phyloP scores from a whole-genome alignment of 2,888 invertebrate species.

The Dynastes tityus region DNA sequence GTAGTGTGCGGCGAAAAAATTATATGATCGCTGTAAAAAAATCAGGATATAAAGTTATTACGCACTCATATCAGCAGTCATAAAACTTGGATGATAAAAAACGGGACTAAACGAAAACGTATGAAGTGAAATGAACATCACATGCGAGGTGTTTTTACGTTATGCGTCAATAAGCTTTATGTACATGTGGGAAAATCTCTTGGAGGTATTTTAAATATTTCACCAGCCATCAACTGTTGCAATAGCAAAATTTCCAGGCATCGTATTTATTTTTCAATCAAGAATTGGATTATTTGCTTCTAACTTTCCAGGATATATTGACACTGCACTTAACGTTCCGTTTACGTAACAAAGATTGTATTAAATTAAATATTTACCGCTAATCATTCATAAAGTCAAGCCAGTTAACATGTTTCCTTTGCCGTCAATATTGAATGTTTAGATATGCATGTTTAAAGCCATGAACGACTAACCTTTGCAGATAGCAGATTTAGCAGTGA shows the following conservation, averaged over 20 bases:
- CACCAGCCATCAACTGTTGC: no score
- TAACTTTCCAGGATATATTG: not conserved
- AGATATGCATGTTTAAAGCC: no score
- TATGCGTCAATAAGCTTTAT: not conserved
- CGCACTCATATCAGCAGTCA: slow-evolving; percentile 9
- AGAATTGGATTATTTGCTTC: no score
- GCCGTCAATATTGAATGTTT: no score
- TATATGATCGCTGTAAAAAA: slow-evolving; percentile 12
- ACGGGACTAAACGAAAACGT: not conserved
- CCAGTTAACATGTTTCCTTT: not conserved
- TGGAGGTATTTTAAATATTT: no score
- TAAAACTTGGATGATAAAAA: slow-evolving; percentile 16
- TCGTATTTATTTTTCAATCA: no score
- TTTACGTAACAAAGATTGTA: not conserved
- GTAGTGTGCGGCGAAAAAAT: slow-evolving; percentile 6
- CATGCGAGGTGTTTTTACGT: not conserved
- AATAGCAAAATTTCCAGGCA: no score
- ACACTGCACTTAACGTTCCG: not conserved
- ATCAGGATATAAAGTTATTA: slow-evolving; percentile 28
- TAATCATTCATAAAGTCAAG: not conserved
- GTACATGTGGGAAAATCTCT: no score
- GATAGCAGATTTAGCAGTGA: no score
- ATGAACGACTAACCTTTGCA: no score
- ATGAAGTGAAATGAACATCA: not conserved
- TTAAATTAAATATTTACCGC: not conserved